phyloP scores from a whole-genome alignment of 2,113 vertebrate genomes.

The Larimichthys crocea region DNA sequence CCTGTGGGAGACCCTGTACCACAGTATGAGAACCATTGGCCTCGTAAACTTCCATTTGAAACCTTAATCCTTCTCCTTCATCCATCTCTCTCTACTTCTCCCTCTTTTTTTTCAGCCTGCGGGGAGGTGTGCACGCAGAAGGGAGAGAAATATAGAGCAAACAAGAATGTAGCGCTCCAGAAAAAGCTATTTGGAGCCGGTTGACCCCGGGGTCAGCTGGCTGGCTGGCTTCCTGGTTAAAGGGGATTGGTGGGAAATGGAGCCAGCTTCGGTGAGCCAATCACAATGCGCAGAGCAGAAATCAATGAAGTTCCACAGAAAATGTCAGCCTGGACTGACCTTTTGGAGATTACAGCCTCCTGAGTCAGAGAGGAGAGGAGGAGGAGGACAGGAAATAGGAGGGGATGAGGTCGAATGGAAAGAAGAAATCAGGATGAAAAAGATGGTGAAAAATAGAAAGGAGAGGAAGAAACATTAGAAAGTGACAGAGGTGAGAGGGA shows the following conservation, averaged over 20 bases:
- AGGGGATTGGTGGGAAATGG: slow-evolving; percentile 74
- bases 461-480: slow-evolving; percentile 31
- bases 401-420: slow-evolving; percentile 49
- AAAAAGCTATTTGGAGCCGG: slow-evolving; percentile 83
- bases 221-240: slow-evolving; percentile 74
- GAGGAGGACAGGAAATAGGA: slow-evolving; percentile 55
- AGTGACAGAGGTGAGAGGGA: slow-evolving; percentile 7
- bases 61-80: slow-evolving; percentile 49
- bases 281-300: slow-evolving; percentile 59
- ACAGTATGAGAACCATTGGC: slow-evolving; percentile 30
- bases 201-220: slow-evolving; percentile 73
- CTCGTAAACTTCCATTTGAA: slow-evolving; percentile 66
- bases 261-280: slow-evolving; percentile 72
- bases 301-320: slow-evolving; percentile 81
- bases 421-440: slow-evolving; percentile 41
- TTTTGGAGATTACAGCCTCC: slow-evolving; percentile 76
- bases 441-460: slow-evolving; percentile 37
- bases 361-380: slow-evolving; percentile 62
- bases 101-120: slow-evolving; percentile 35
- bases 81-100: slow-evolving; percentile 71
- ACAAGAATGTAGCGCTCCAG: slow-evolving; percentile 56
- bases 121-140: slow-evolving; percentile 53
- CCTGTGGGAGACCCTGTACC: slow-evolving; percentile 20
- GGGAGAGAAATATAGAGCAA: slow-evolving; percentile 57
- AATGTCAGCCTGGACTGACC: slow-evolving; percentile 84